These are phyloP conservation scores for Rhadina sibilatrix DNA, from an alignment of 2,113 vertebrate species.

Conservation along the genomic window DNA sequence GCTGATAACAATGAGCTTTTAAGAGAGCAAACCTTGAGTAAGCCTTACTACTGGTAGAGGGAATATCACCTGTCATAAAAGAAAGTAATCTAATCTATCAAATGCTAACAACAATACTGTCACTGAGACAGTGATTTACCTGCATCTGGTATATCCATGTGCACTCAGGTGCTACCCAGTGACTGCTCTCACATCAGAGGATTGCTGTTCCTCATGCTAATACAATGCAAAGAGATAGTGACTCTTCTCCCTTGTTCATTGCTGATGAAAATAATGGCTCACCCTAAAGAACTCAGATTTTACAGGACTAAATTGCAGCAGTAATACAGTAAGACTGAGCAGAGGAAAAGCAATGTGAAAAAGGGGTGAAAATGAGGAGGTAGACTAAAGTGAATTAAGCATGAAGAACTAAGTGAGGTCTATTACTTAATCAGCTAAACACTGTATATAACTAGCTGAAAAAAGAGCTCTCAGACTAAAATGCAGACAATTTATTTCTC, in stretches of 20 bases:
- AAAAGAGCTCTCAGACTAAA: background rate
- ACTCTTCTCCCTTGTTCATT: background rate
- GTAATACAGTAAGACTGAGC: background rate
- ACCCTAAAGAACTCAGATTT: background rate
- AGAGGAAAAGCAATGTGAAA: background rate
- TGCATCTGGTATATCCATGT: background rate
- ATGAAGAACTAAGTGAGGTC: background rate
- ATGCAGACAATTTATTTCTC: background rate
- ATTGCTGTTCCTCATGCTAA: background rate
- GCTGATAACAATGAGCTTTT: background rate
- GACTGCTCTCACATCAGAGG: background rate
- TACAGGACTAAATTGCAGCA: background rate
- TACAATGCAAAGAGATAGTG: background rate
- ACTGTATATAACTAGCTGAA: background rate
- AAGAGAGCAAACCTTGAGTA: background rate
- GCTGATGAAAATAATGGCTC: background rate
- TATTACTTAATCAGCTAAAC: background rate
- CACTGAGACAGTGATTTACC: background rate
- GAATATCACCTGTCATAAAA: background rate
- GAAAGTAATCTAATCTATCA: background rate
- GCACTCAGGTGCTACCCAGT: background rate
- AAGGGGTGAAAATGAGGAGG: background rate
- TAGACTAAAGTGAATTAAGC: background rate
- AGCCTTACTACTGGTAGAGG: background rate
- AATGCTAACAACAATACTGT: background rate